Evolutionary conservation across 2,797 vertebrate species (phyloP).

Genomic region (Clangula hyemalis): DNA sequence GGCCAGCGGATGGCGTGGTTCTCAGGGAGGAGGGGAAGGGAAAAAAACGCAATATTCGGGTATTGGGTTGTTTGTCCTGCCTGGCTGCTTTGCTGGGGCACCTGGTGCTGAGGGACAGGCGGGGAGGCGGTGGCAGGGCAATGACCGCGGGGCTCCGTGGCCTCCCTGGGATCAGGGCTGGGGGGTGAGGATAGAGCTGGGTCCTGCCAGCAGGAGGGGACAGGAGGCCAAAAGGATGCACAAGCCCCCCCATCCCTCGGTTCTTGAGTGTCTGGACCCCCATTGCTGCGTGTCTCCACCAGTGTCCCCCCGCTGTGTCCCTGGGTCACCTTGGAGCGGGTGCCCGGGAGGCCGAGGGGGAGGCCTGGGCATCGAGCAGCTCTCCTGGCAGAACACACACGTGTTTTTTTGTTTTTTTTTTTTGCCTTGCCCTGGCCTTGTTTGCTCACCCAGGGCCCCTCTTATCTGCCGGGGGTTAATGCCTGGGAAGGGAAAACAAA

Average conservation of each 20-base stretch:
- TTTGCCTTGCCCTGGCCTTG: slow-evolving; percentile 5
- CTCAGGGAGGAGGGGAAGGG: not conserved
- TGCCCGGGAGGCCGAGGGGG: not conserved
- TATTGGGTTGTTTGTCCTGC: slow-evolving; percentile 29
- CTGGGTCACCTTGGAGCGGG: not conserved
- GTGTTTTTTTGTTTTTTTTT: not conserved
- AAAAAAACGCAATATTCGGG: slow-evolving; percentile 36
- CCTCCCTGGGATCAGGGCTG: not conserved
- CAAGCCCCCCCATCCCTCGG: not conserved
- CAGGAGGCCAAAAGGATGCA: not conserved
- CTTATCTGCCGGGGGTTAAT: slow-evolving; percentile 71
- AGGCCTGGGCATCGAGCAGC: not conserved
- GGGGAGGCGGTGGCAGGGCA: not conserved
- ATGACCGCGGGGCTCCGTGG: not conserved
- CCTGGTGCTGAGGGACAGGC: not conserved
- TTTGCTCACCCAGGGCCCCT: slow-evolving; percentile 56
- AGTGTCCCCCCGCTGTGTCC: not conserved
- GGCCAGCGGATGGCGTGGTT: not conserved
- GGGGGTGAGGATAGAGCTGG: not conserved
- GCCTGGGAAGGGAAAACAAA: slow-evolving; percentile 58
- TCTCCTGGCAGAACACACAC: not conserved
- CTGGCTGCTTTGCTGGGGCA: too few relatives aligned
- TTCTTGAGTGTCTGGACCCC: not conserved
- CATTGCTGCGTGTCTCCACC: rapidly evolving
- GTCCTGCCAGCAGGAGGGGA: not conserved